Evolutionary conservation across 2,113 vertebrate species (phyloP).

Genomic region (Sciurus niger): DNA sequence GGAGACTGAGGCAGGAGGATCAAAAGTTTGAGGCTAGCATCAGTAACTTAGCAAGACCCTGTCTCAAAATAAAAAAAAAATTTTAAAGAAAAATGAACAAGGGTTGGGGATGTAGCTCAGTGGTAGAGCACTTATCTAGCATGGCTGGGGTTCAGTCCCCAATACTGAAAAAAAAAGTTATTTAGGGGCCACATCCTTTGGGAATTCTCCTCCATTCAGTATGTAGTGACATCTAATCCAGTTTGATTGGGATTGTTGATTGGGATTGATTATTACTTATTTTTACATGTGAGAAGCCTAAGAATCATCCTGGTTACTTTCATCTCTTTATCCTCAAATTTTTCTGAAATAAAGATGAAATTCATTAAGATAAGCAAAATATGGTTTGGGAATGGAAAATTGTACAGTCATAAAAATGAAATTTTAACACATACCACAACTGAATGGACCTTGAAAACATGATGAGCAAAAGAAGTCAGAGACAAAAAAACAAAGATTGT

Average conservation of each 20-base stretch:
- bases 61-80: neutral
- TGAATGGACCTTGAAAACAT: neutral
- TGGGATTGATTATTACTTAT: neutral
- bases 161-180: neutral
- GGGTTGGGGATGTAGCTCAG: neutral
- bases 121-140: neutral
- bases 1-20: neutral
- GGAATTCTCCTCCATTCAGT: neutral
- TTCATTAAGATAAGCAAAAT: neutral
- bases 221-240: neutral
- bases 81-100: neutral
- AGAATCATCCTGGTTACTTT: neutral
- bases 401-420: neutral
- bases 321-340: neutral
- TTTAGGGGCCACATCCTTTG: neutral
- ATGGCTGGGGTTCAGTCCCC: neutral
- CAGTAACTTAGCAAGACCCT: neutral
- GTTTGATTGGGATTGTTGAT: neutral
- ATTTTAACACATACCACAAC: neutral
- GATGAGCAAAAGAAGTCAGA: neutral
- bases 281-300: neutral
- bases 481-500: neutral
- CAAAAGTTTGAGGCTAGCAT: neutral
- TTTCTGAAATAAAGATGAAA: slow-evolving; percentile 36
- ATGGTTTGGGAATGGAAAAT: neutral